Evolutionary conservation across 2,888 invertebrate species (phyloP).

Genomic region (Cartodere bifasciata): DNA sequence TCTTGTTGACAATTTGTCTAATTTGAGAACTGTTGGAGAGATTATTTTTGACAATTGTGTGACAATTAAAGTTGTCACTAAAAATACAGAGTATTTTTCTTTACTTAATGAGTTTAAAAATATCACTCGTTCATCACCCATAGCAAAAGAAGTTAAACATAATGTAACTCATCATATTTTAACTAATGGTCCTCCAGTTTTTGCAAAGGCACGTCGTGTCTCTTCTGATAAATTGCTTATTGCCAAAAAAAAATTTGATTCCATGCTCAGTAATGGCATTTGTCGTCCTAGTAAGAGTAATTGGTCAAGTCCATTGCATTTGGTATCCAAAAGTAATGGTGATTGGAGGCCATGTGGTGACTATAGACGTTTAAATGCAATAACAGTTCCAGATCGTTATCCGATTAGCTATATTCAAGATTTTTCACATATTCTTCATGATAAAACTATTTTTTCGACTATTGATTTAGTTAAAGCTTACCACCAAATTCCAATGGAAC

Average conservation of each 20-base stretch:
- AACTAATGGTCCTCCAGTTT: constrained; percentile 19
- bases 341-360: constrained; percentile 29
- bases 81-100: not conserved
- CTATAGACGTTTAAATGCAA: constrained; percentile 24
- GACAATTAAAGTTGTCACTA: not conserved
- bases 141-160: constrained; percentile 13
- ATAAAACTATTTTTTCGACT: constrained; percentile 19
- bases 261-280: constrained; percentile 18
- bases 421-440: constrained; percentile 20
- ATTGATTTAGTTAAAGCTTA: constrained; percentile 27
- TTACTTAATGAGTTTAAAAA: constrained; percentile 4
- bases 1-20: constrained; percentile 1
- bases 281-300: constrained; percentile 17
- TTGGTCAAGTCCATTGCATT: constrained; percentile 25
- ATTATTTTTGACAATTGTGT: not conserved
- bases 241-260: too few relatives aligned
- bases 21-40: not conserved
- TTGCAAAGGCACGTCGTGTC: constrained; percentile 21
- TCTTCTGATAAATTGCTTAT: constrained; percentile 21
- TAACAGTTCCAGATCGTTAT: constrained; percentile 37
- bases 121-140: constrained; percentile 3
- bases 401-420: constrained; percentile 26
- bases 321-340: constrained; percentile 24
- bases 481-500: constrained; percentile 25
- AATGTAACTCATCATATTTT: constrained; percentile 18